Base-by-base conservation (phyloP, 2,888 invertebrate genomes). In the Helleia helle region DNA sequence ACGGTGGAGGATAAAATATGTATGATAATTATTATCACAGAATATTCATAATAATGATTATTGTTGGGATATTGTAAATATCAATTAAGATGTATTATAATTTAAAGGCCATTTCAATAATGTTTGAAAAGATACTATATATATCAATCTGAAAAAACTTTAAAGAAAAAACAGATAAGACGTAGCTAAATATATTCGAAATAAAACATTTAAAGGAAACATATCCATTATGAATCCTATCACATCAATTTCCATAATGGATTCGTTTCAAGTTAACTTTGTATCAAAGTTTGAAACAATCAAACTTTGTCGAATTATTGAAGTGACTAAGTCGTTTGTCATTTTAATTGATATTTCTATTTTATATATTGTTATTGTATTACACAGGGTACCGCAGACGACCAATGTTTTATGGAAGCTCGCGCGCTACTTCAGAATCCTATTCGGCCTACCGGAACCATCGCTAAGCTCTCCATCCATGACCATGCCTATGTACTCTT, bases 391-490 rank as follows among this genome's bases (percentile, higher is more conserved):
- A 66, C 75, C 85, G 74, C 79, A 73, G 81, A 73, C 85, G 79
- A 69, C 81, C 85, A 73, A 85, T 85, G 75, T 85, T 64, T 62
- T 86, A 83, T 76, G 81, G 83, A 71, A 72, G 72, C 63, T 83
- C 84, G 75, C 83, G 76, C 72, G 75, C 73, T 75, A 75, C 84
- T 72, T 80, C 84, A 80, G 69, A 75, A 52, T 69, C 74, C 65
- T 84, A 62, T 76, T 83, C 68, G 80, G 81, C 62, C 50, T 77
- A 63, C 71, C 80, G 62, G 65, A 69, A 56, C 62, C 80, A 65
- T 71, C 80, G 62, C 59, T 84, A 68, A 79, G 60, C 55, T 66
- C 66, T 30, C 70, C 66, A 48, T 64, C 77, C 36, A 79, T 83
- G 77, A 58, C 69, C 42, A 79, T 81, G 73, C 83, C 84, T 7